A percentile compares a stretch with the other conserved stretches of the same genome.
Conservation (phyloP, 2,797 vertebrate genomes). For the Megaceryle alcyon region DNA sequence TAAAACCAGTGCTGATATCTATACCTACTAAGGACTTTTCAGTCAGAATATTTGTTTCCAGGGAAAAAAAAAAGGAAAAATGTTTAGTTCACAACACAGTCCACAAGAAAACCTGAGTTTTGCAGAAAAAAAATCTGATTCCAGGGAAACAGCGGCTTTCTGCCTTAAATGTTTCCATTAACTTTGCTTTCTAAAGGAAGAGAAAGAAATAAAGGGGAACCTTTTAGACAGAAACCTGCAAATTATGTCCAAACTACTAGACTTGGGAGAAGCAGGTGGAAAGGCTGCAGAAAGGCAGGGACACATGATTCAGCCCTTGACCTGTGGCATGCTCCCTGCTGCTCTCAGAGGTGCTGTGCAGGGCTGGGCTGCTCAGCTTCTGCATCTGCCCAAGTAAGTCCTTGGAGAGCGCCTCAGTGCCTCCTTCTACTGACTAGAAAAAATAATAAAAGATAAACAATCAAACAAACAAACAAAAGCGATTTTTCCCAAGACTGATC, state of each 20-base stretch:
- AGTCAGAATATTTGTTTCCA: background rate
- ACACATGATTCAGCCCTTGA: background rate
- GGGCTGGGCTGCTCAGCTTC: background rate
- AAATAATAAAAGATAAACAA: background rate
- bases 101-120: background rate
- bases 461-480: no score
- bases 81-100: background rate
- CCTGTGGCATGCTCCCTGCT: background rate
- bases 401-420: background rate
- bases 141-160: background rate
- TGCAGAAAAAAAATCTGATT: background rate
- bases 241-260: background rate
- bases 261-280: background rate
- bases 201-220: background rate
- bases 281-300: background rate
- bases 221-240: background rate
- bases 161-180: background rate
- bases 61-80: background rate
- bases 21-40: background rate
- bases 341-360: accelerated
- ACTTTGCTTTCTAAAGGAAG: background rate
- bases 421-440: background rate
- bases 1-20: background rate
- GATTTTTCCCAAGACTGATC: background rate
- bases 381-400: background rate